phyloP scores from a whole-genome alignment of 2,113 vertebrate genomes.

The Ciconia boyciana region DNA sequence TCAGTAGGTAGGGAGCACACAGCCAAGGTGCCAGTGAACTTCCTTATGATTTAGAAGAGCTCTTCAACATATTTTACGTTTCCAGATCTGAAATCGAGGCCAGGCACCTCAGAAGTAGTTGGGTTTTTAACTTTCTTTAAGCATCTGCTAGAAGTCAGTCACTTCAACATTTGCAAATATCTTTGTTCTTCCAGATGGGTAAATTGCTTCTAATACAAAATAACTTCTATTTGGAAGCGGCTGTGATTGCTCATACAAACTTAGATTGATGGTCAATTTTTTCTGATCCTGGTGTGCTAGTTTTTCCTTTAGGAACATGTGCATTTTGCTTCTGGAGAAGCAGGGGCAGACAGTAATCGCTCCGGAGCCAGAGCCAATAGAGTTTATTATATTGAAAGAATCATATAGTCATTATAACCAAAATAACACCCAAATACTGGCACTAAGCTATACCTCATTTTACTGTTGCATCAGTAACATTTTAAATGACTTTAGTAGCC shows the following conservation, averaged over 20 bases:
- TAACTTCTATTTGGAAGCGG: not conserved
- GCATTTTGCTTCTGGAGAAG: not conserved
- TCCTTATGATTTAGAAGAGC: not conserved
- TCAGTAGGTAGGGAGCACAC: not conserved
- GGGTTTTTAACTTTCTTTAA: not conserved
- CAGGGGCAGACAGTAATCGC: not conserved
- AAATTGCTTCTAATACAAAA: slow-evolving; percentile 48
- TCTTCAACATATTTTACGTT: not conserved
- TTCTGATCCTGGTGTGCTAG: not conserved
- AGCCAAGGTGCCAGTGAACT: not conserved
- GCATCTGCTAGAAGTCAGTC: slow-evolving; percentile 4
- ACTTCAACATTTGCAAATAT: not conserved
- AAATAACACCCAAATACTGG: not conserved
- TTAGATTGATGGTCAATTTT: slow-evolving; percentile 17
- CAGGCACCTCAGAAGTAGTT: not conserved
- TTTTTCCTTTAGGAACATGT: not conserved
- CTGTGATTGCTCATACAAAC: slow-evolving; percentile 19
- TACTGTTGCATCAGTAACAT: not conserved
- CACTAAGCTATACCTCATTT: not conserved
- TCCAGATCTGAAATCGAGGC: not conserved
- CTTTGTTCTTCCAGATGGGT: slow-evolving; percentile 59
- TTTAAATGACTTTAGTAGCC: not conserved
- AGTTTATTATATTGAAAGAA: not conserved
- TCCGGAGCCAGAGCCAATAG: not conserved
- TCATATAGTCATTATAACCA: not conserved